phyloP scores from a whole-genome alignment of 1,140 invertebrate genomes.

The Drosophila arawakana region DNA sequence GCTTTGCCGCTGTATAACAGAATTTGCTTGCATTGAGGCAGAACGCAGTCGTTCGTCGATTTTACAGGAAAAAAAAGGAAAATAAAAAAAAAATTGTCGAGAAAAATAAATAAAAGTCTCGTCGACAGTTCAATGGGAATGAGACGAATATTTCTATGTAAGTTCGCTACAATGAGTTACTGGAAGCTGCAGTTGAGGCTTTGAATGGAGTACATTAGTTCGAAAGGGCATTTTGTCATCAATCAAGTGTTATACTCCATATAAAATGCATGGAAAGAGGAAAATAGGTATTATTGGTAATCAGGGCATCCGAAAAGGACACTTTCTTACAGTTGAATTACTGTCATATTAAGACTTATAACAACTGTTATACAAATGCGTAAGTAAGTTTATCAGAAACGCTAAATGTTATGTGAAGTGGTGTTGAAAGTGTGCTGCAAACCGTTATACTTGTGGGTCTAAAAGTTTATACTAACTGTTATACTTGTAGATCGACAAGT shows the following conservation, averaged over 20 bases:
- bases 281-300: neutral
- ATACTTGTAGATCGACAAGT: too few relatives aligned
- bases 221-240: neutral
- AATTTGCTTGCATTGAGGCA: conserved; percentile 78
- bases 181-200: neutral
- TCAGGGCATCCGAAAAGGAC: too few relatives aligned
- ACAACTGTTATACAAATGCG: neutral
- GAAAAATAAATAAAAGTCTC: conserved; percentile 25
- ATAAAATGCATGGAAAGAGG: neutral
- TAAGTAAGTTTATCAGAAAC: neutral
- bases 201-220: neutral
- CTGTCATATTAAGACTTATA: conserved; percentile 17
- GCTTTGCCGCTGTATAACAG: conserved; percentile 59
- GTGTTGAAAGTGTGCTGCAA: neutral
- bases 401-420: neutral
- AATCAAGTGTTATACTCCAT: conserved; percentile 22
- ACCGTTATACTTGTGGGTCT: too few relatives aligned
- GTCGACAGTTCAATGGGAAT: conserved; percentile 26
- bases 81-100: conserved; percentile 52
- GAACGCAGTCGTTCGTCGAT: conserved; percentile 71
- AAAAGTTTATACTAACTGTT: too few relatives aligned
- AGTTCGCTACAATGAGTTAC: conserved; percentile 44
- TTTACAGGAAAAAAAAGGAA: conserved; percentile 61
- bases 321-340: neutral
- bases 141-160: conserved; percentile 41